Evolutionary conservation across 2,888 invertebrate species (phyloP), one percentile per base, ranked within the genome.

Genomic region (Octonoba sinensis): DNA sequence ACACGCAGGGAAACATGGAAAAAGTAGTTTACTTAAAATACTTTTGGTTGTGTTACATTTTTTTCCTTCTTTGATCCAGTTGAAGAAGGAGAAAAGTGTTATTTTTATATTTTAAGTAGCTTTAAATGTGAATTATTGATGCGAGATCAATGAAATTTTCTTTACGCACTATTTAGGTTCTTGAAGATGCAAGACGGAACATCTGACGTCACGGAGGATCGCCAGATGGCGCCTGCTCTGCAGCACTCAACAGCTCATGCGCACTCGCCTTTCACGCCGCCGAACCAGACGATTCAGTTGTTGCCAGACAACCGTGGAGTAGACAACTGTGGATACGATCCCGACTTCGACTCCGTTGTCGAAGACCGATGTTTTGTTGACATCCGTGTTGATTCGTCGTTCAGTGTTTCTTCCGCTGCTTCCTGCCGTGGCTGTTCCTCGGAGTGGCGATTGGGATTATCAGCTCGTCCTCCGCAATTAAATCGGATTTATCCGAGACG

Each of bases 161-260:
- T 79, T 81, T 81, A 73, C 67, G 73, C 79, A 73, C 79, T 81
- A 73, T 81, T 81, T 81, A 81, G 79, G 64, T 18, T 81, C 24
- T 27, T n/a, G 8, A 44, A 69, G 73, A 69, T 62, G 72, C 67
- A 11, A 24, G 57, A 62, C 20, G 78, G 51, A 46, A 46, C 57
- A 1, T 49, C 47, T 72, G 72, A 69, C 56, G 82, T 66, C 72
- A 56, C 44, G 22, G 49, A 22, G 36, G 51, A 24, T 47, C 76
- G 27, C 44, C 60, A 82, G 82, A 76, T 82, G 82, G 82, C 76
- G 76, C 72, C 66, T 49, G 56, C 36, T 36, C 36, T 8, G 36
- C 36, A 3, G 11, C 36, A 36, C 36, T 6, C 36, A 1, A 36
- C 36, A 36, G 36, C 36, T 8, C 36, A 36, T 36, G 62, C 54